Conservation (phyloP, 2,113 vertebrate genomes). For the Mus spicilegus region DNA sequence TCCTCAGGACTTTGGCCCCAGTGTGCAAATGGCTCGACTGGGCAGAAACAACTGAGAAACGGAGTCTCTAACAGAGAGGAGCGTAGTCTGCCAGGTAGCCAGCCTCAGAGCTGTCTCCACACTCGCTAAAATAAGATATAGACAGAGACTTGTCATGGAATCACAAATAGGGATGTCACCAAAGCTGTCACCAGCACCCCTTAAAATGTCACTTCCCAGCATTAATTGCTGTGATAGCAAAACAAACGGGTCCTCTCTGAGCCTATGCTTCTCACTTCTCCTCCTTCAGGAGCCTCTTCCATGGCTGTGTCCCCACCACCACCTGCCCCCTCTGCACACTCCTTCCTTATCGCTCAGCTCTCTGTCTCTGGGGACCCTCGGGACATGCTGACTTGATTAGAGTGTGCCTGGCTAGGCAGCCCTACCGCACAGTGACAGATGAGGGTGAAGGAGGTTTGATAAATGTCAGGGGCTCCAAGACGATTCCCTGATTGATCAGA, state of each 20-base stretch:
- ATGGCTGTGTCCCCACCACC: background rate
- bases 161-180: conserved; percentile 69
- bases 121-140: conserved; percentile 75
- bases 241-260: conserved; percentile 57
- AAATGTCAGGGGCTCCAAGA: conserved; percentile 28
- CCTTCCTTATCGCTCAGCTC: background rate
- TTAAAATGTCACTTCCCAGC: conserved; percentile 85
- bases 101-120: conserved; percentile 23
- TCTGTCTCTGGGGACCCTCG: background rate
- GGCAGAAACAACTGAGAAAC: background rate
- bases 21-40: background rate
- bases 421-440: conserved; percentile 12
- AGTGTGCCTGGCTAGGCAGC: background rate
- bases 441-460: conserved; percentile 48
- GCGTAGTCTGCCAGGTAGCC: background rate
- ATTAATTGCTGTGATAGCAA: conserved; percentile 84
- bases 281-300: background rate
- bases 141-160: conserved; percentile 81
- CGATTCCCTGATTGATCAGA: conserved; percentile 51
- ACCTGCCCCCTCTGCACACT: background rate
- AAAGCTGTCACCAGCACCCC: conserved; percentile 82
- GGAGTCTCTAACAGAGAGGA: background rate
- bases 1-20: background rate
- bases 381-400: conserved; percentile 62
- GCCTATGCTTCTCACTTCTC: background rate